Evolutionary conservation across 2,888 invertebrate genomes (phyloP).

Genomic region (Athetis lepigone): DNA sequence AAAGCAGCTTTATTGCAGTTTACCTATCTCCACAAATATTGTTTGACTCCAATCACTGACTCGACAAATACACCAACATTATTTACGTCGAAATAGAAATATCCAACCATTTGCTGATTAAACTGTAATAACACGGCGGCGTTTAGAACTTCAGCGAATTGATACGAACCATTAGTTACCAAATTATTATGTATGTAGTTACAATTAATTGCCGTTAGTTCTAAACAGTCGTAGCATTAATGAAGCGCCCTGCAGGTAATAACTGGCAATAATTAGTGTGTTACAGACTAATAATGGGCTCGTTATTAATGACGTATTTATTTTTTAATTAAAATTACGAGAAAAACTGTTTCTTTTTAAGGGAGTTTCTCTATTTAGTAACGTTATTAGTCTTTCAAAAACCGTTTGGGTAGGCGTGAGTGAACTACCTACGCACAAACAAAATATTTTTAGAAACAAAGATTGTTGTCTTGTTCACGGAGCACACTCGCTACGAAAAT

Average conservation of each 20-base stretch:
- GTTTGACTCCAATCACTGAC: background rate
- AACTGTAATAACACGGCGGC: conserved; percentile 8
- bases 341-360: too few species aligned
- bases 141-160: conserved; percentile 34
- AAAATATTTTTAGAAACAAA: background rate
- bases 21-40: background rate
- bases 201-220: conserved; percentile 28
- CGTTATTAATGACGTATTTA: conserved; percentile 1
- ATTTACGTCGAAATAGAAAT: conserved; percentile 13
- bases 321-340: too few species aligned
- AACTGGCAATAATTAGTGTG: conserved; percentile 4
- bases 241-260: background rate
- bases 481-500: background rate
- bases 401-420: too few species aligned
- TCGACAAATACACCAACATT: background rate
- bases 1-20: background rate
- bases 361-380: too few species aligned
- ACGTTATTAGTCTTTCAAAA: too few species aligned
- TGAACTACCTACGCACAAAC: background rate
- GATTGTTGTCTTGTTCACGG: background rate
- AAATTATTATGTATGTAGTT: conserved; percentile 23
- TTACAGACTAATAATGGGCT: too few species aligned
- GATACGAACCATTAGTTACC: conserved; percentile 39
- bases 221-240: conserved; percentile 13
- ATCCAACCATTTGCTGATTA: conserved; percentile 35